Conservation (phyloP, 1,140 invertebrate genomes). For the Pogonomyrmex barbatus region DNA sequence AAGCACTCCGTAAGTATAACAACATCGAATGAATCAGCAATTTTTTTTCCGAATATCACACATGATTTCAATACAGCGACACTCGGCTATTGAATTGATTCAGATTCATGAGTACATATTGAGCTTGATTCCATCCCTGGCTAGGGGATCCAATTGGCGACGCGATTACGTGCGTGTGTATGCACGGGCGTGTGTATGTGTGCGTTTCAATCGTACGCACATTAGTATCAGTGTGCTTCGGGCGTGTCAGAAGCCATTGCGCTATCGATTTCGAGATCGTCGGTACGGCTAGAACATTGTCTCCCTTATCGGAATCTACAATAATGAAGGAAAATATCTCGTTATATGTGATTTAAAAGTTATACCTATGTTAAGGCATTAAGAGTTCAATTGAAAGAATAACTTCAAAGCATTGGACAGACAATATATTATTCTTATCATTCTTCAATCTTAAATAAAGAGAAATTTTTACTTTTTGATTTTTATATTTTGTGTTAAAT, state of each 20-base stretch:
- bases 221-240: conserved; percentile 48
- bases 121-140: conserved; percentile 38
- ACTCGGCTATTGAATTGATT: conserved; percentile 51
- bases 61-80: conserved; percentile 22
- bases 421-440: background rate
- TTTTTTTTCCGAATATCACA: conserved; percentile 50
- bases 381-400: background rate
- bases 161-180: conserved; percentile 18
- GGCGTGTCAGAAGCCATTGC: conserved; percentile 47
- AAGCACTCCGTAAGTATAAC: conserved; percentile 37
- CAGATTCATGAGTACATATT: conserved; percentile 53
- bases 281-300: conserved; percentile 25
- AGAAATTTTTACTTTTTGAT: background rate
- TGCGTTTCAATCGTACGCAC: background rate
- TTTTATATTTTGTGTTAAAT: background rate
- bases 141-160: conserved; percentile 42
- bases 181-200: background rate
- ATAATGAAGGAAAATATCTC: background rate
- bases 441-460: background rate
- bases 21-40: conserved; percentile 36
- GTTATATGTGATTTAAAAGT: background rate
- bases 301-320: conserved; percentile 8
- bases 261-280: conserved; percentile 67
- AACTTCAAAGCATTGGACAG: background rate
- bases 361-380: background rate